Evolutionary conservation across 2,888 invertebrate species (phyloP).

Genomic region (Opisthograptis luteolata): DNA sequence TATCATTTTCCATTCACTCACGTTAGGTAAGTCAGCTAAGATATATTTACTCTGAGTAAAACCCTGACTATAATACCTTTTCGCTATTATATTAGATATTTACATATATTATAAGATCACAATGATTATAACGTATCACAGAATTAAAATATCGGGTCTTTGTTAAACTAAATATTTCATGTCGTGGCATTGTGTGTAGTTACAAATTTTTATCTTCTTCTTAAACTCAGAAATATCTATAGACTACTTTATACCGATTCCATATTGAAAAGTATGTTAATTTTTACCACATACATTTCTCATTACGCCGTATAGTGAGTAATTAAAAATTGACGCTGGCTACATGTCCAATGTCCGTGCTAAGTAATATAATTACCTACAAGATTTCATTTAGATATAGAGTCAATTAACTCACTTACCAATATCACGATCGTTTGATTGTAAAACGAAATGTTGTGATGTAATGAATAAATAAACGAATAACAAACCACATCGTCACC

Average conservation of each 20-base stretch:
- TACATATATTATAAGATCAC: background rate
- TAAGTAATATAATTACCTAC: constrained; percentile 23
- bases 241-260: no score
- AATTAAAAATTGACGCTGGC: constrained; percentile 6
- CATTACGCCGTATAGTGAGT: background rate
- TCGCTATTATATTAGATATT: background rate
- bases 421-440: constrained; percentile 46
- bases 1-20: no score
- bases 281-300: no score
- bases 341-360: constrained; percentile 21
- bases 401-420: constrained; percentile 54
- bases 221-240: no score
- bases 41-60: constrained; percentile 1
- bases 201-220: no score
- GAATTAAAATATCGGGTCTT: no score
- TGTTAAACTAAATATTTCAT: background rate
- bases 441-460: constrained; percentile 54
- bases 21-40: constrained; percentile 3
- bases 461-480: constrained; percentile 41
- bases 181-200: no score
- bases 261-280: no score
- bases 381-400: constrained; percentile 25
- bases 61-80: constrained; percentile 2
- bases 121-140: background rate
- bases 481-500: background rate